A percentile compares a stretch with the other conserved stretches of the same genome.
Evolutionary conservation across 2,888 invertebrate species (phyloP).

Genomic region (Dicyrtomina minuta): DNA sequence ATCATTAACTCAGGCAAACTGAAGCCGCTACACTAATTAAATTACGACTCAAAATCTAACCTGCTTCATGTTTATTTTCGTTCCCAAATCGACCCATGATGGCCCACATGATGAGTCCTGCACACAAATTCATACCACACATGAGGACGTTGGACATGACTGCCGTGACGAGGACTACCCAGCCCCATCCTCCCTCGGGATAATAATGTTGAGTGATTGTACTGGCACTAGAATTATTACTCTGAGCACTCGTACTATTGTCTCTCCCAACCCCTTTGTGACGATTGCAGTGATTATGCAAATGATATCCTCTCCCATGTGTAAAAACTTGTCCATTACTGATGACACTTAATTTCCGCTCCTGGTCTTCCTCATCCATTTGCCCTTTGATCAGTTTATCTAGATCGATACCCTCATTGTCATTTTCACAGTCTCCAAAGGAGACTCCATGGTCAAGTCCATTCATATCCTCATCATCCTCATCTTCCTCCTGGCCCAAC

Average conservation of each 20-base stretch:
- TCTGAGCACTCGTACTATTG: conserved; percentile 33
- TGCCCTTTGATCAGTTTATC: neutral
- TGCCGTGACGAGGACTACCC: conserved; percentile 73
- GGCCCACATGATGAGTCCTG: conserved; percentile 41
- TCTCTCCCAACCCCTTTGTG: conserved; percentile 23
- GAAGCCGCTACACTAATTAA: no score
- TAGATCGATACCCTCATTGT: neutral
- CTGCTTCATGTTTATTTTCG: conserved; percentile 43
- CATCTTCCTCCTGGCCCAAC: conserved; percentile 47
- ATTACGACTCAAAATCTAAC: no score
- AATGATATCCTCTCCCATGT: conserved; percentile 31
- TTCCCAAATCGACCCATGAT: conserved; percentile 44
- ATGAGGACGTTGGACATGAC: conserved; percentile 67
- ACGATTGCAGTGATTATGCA: conserved; percentile 27
- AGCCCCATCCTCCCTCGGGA: conserved; percentile 86
- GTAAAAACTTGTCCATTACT: conserved; percentile 29
- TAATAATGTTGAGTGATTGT: conserved; percentile 70
- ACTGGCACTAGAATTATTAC: conserved; percentile 37
- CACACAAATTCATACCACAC: conserved; percentile 47
- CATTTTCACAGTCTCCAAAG: no score
- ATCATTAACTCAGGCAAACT: no score
- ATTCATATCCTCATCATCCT: conserved; percentile 36
- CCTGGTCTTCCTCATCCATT: no score
- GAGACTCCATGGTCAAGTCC: no score
- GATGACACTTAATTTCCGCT: conserved; percentile 32